Conservation (phyloP, 2,888 invertebrate genomes). For the Idaea straminata region DNA sequence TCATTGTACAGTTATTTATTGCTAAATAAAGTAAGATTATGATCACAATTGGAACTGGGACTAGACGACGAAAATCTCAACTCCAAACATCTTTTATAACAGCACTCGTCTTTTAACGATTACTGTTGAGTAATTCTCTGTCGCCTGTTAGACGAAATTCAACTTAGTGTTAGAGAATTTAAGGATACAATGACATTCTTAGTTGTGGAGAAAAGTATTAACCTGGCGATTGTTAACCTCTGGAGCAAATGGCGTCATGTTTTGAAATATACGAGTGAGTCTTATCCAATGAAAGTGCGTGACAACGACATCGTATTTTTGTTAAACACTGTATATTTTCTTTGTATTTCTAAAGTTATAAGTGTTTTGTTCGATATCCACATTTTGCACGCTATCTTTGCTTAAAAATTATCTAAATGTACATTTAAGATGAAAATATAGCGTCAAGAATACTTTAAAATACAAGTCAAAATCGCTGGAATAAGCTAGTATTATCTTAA, state of each 20-base stretch:
- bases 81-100: slow-evolving; percentile 38
- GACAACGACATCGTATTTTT: slow-evolving; percentile 19
- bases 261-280: slow-evolving; percentile 21
- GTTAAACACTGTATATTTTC: slow-evolving; percentile 7
- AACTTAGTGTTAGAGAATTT: slow-evolving; percentile 22
- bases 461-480: not conserved
- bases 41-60: slow-evolving; percentile 19
- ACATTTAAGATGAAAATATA: not conserved
- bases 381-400: not conserved
- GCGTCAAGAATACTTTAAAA: not conserved
- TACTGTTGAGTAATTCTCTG: slow-evolving; percentile 39
- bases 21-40: slow-evolving; percentile 25
- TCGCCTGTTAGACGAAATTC: slow-evolving; percentile 25
- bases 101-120: slow-evolving; percentile 40
- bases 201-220: slow-evolving; percentile 16
- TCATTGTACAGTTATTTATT: slow-evolving; percentile 15
- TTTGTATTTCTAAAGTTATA: not conserved
- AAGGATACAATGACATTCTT: slow-evolving; percentile 13
- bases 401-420: not conserved
- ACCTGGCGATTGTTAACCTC: slow-evolving; percentile 27
- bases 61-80: slow-evolving; percentile 35
- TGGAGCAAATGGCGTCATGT: slow-evolving; percentile 26
- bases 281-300: slow-evolving; percentile 18
- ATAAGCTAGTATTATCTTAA: not conserved
- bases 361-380: not conserved